A percentile compares a stretch with the other conserved stretches of the same genome.
These are phyloP conservation scores for Podarcis cretensis DNA, from an alignment of 2,113 vertebrate species.

Conservation along the genomic window DNA sequence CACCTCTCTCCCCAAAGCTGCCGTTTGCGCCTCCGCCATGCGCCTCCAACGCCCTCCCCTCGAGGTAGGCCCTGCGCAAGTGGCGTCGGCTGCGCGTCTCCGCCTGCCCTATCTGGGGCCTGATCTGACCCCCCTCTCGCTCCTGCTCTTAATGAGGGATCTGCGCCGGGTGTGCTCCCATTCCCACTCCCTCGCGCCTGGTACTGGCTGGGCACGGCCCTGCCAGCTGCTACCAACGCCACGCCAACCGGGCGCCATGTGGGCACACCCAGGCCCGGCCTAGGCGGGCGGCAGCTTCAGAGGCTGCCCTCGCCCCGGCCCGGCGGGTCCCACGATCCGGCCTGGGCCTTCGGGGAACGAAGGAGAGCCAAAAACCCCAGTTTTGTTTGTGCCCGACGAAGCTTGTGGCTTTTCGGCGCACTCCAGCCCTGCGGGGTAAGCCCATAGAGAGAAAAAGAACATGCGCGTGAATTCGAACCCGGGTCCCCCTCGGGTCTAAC, in stretches of 20 bases:
- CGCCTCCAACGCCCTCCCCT: not conserved
- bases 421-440: too few species aligned
- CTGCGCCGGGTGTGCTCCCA: not conserved
- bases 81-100: not conserved
- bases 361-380: too few species aligned
- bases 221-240: slow-evolving; percentile 11
- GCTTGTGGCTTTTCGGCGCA: too few species aligned
- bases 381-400: too few species aligned
- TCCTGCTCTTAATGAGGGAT: not conserved
- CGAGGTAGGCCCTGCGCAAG: too few species aligned
- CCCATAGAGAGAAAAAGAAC: too few species aligned
- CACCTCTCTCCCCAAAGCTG: not conserved
- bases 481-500: not conserved
- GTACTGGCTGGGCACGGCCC: not conserved
- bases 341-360: too few species aligned
- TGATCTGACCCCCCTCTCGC: not conserved
- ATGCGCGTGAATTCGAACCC: too few species aligned
- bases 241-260: slow-evolving; percentile 12
- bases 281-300: not conserved
- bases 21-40: not conserved
- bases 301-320: not conserved
- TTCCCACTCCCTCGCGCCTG: not conserved
- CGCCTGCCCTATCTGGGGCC: not conserved
- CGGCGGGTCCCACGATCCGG: too few species aligned
- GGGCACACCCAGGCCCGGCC: not conserved